Evolutionary conservation across 2,797 vertebrate species (phyloP).

Genomic region (Clamator glandarius): DNA sequence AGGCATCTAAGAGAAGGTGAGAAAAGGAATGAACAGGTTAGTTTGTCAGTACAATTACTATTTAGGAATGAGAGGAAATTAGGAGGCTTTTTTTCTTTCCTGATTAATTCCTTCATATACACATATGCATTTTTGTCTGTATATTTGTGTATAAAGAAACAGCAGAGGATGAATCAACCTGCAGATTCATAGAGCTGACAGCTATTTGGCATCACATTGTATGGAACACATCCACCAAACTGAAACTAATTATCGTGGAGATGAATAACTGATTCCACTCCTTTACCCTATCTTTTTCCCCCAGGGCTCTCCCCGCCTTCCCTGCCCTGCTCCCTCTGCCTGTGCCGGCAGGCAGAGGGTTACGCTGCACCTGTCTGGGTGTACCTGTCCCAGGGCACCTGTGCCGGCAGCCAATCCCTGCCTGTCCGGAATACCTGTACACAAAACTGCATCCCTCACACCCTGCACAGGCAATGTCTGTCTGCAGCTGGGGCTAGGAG

Average conservation of each 20-base stretch:
- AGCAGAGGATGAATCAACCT: background rate
- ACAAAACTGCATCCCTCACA: slow-evolving; percentile 84
- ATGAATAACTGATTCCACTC: background rate
- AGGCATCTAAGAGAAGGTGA: background rate
- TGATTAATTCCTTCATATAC: background rate
- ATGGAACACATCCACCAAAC: background rate
- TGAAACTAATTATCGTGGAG: slow-evolving; percentile 11
- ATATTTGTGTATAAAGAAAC: background rate
- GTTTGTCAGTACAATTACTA: background rate
- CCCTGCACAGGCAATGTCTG: slow-evolving; percentile 78
- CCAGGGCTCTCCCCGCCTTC: background rate
- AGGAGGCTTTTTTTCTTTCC: background rate
- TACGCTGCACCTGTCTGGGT: slow-evolving; percentile 96
- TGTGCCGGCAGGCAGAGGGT: slow-evolving; percentile 77
- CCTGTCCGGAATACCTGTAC: slow-evolving; percentile 84
- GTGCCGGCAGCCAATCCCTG: slow-evolving; percentile 86
- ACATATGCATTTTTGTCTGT: background rate
- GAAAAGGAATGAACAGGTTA: background rate
- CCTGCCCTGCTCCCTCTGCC: background rate
- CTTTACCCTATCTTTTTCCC: background rate
- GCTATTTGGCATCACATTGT: background rate
- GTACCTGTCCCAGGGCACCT: slow-evolving; percentile 90
- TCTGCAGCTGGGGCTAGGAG: slow-evolving; percentile 67
- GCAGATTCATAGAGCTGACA: background rate
- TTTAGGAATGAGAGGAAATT: background rate